Percentiles rank a stretch among this genome's conserved stretches.
Conservation (phyloP, 1,140 invertebrate species). For the Pteromalus puparum region DNA sequence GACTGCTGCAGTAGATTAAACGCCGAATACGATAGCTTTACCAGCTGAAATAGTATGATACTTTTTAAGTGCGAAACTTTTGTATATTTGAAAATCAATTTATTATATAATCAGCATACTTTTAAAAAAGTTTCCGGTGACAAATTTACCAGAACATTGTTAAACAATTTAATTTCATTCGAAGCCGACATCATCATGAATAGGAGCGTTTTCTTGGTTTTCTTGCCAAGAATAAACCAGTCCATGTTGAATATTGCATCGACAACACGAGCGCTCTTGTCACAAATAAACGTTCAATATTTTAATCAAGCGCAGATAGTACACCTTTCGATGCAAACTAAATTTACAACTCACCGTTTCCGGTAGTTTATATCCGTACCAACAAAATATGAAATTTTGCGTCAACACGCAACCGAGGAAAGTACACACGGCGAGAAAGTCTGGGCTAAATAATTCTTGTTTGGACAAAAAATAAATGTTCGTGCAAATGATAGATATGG, state of each 20-base stretch:
- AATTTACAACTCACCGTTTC: not conserved
- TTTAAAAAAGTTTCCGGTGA: conserved; percentile 59
- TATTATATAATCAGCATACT: conserved; percentile 35
- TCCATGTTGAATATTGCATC: conserved; percentile 61
- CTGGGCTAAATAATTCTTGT: not conserved
- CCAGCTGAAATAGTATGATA: conserved; percentile 51
- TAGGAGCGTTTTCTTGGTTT: conserved; percentile 53
- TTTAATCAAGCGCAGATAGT: no score
- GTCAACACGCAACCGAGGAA: conserved; percentile 50
- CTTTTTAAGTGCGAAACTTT: not conserved
- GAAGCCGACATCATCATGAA: conserved; percentile 55
- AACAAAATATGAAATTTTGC: conserved; percentile 59
- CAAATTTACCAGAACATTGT: conserved; percentile 54
- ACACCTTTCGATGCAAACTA: no score
- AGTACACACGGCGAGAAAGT: conserved; percentile 16
- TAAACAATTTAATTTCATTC: conserved; percentile 54
- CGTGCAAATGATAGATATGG: conserved; percentile 52
- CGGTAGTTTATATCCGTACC: conserved; percentile 53
- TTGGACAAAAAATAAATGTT: conserved; percentile 52
- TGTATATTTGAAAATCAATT: not conserved
- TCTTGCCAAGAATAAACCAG: conserved; percentile 53
- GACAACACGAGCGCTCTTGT: conserved; percentile 51
- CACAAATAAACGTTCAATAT: no score
- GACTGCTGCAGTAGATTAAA: conserved; percentile 58
- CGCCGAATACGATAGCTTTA: conserved; percentile 59